Conservation (phyloP, 2,888 invertebrate genomes). For the Campopleginae sp. region DNA sequence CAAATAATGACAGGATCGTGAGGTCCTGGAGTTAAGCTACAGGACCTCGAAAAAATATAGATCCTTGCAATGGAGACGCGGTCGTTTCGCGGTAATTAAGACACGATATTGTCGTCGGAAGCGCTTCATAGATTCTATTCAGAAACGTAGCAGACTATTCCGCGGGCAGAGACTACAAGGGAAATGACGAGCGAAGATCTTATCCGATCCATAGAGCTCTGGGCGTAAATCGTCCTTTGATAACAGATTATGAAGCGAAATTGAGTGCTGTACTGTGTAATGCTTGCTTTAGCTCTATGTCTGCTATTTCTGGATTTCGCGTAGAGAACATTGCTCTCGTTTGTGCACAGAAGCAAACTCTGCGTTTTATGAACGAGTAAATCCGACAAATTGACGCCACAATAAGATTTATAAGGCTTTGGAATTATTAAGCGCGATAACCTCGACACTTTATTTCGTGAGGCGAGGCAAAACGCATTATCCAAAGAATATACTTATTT, state of each 20-base stretch:
- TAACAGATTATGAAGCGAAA: conserved; percentile 71
- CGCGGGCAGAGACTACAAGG: conserved; percentile 4
- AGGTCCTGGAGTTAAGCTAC: not conserved
- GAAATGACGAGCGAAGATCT: conserved; percentile 11
- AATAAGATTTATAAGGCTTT: not conserved
- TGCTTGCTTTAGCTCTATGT: not conserved
- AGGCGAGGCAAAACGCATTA: not conserved
- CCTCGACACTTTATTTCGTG: not conserved
- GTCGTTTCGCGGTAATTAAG: conserved; percentile 23
- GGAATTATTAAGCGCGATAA: conserved; percentile 13
- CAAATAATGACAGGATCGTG: not conserved
- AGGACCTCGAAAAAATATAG: not conserved
- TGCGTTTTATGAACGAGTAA: conserved; percentile 29
- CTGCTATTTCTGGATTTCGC: conserved; percentile 3
- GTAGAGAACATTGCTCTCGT: not conserved
- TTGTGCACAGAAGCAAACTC: conserved; percentile 10
- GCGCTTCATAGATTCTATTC: not conserved
- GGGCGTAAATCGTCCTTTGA: conserved; percentile 71
- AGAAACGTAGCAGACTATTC: not conserved
- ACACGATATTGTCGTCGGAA: conserved; percentile 18
- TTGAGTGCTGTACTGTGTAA: conserved; percentile 28
- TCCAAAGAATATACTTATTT: conserved; percentile 10
- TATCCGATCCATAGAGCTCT: conserved; percentile 73
- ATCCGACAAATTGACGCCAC: conserved; percentile 6
- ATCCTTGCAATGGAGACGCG: not conserved